These are phyloP conservation scores for Drepana falcataria DNA, from an alignment of 2,888 invertebrate species.

Conservation along the genomic window DNA sequence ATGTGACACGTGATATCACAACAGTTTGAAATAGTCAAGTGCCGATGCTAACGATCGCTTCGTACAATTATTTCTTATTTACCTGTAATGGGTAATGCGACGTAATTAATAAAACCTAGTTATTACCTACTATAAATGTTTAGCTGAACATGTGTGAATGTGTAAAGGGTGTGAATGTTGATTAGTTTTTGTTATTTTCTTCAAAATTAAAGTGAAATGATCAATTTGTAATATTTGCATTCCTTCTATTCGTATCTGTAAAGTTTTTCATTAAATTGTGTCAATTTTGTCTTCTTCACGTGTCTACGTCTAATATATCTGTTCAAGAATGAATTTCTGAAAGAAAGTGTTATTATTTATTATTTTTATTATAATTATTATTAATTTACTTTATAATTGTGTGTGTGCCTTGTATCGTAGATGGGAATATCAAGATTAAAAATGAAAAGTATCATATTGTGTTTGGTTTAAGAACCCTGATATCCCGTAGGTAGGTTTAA, in stretches of 20 bases:
- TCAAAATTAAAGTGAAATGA: conserved; percentile 39
- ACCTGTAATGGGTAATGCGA: conserved; percentile 66
- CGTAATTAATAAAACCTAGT: conserved; percentile 69
- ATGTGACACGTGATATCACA: no score
- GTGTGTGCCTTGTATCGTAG: conserved; percentile 85
- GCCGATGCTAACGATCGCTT: conserved; percentile 55
- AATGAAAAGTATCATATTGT: conserved; percentile 73
- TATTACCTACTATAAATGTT: conserved; percentile 74
- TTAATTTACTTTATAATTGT: conserved; percentile 79
- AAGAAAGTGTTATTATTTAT: conserved; percentile 71
- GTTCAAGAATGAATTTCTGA: conserved; percentile 55
- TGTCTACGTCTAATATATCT: conserved; percentile 43
- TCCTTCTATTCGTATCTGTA: no score
- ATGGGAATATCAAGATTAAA: conserved; percentile 81
- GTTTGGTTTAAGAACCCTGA: conserved; percentile 40
- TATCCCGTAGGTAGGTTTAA: neutral
- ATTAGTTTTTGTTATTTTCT: conserved; percentile 58
- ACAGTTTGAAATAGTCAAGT: conserved; percentile 49
- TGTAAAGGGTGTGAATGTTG: conserved; percentile 71
- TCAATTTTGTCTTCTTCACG: no score
- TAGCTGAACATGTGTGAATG: conserved; percentile 73
- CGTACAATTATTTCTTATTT: conserved; percentile 59
- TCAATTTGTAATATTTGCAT: no score
- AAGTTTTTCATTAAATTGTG: conserved; percentile 52
- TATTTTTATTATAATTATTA: conserved; percentile 65